Conservation (phyloP, 1,140 invertebrate species). For the Campoletis sonorensis region DNA sequence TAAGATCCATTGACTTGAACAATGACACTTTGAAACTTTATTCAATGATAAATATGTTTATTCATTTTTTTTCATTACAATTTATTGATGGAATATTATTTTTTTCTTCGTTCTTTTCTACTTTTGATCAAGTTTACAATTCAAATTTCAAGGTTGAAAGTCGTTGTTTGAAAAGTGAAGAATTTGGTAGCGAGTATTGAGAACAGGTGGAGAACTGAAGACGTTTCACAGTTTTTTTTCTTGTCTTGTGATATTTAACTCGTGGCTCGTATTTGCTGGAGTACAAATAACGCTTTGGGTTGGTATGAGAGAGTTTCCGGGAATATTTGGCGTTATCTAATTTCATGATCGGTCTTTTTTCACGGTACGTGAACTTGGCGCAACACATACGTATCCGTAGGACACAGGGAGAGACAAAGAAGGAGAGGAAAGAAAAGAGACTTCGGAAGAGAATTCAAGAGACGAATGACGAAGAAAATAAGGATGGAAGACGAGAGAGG, state of each 20-base stretch:
- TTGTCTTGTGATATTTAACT: background rate
- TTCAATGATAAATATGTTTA: too few species aligned
- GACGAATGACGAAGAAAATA: slow-evolving; percentile 7
- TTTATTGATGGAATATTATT: too few species aligned
- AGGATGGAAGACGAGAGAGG: background rate
- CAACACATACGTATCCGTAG: background rate
- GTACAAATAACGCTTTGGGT: slow-evolving; percentile 5
- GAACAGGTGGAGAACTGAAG: background rate
- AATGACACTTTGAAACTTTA: too few species aligned
- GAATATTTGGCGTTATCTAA: slow-evolving; percentile 32
- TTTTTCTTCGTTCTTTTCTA: too few species aligned
- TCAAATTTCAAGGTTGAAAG: background rate
- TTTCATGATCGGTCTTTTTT: slow-evolving; percentile 47
- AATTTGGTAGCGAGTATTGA: background rate
- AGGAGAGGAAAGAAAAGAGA: background rate
- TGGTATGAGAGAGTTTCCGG: slow-evolving; percentile 21
- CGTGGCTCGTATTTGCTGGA: background rate
- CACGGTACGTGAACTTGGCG: slow-evolving; percentile 15
- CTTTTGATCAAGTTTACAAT: too few species aligned
- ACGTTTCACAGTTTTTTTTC: background rate
- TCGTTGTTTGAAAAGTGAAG: background rate
- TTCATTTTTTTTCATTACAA: too few species aligned
- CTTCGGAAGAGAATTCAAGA: slow-evolving; percentile 1
- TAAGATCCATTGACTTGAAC: too few species aligned
- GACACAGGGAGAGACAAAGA: background rate